Conservation (phyloP, 2,113 vertebrate species). For the Anarrhichthys ocellatus region DNA sequence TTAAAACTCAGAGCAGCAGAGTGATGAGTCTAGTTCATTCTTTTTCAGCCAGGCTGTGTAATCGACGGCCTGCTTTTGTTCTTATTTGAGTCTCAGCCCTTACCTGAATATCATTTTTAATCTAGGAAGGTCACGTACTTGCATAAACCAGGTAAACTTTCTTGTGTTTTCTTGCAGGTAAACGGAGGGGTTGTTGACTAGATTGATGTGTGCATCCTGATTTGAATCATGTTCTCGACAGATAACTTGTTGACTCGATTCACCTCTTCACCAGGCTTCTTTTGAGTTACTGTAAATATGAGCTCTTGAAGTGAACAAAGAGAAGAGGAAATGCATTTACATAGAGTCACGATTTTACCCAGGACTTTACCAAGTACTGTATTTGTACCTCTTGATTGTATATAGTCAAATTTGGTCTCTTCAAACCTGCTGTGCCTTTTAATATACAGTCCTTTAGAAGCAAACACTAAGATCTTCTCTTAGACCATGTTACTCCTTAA, state of each 20-base stretch:
- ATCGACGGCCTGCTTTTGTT: background rate
- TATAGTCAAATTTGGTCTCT: background rate
- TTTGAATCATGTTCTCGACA: background rate
- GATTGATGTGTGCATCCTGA: background rate
- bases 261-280: background rate
- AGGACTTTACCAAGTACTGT: background rate
- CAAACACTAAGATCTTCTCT: background rate
- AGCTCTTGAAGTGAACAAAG: background rate
- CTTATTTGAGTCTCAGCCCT: background rate
- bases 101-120: background rate
- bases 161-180: background rate
- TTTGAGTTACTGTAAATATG: background rate
- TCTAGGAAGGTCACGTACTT: background rate
- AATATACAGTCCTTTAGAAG: background rate
- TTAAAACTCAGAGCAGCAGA: background rate
- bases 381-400: constrained; percentile 9
- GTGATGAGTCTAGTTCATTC: too few relatives aligned
- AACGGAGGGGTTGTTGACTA: background rate
- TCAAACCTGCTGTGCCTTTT: constrained; percentile 45
- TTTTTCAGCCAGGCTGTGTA: too few relatives aligned
- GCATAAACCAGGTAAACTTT: background rate
- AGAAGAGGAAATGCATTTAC: background rate
- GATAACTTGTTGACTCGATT: background rate
- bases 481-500: background rate
- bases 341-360: background rate